Conservation (phyloP, 2,797 vertebrate genomes). For the Natrix natrix region DNA sequence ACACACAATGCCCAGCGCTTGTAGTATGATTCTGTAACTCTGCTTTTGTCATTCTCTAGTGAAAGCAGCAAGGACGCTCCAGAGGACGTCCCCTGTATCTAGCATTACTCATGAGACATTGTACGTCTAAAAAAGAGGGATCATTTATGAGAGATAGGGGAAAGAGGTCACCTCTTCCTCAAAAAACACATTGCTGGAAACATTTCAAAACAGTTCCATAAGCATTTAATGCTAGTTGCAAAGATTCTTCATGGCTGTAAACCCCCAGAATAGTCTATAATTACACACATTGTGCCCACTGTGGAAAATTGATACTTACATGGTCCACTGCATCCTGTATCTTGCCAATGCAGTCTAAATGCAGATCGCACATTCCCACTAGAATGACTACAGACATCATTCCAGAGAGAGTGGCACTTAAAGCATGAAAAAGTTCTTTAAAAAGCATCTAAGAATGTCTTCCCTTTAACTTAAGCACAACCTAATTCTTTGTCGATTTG, state of each 20-base stretch:
- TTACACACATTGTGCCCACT: constrained; percentile 58
- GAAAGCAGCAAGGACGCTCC: neutral
- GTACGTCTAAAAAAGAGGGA: neutral
- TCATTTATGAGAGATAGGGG: neutral
- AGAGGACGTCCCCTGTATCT: neutral
- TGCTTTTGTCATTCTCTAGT: neutral
- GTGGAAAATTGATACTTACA: constrained; percentile 62
- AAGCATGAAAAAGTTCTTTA: neutral
- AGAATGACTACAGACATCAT: constrained; percentile 27
- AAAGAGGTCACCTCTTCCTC: neutral
- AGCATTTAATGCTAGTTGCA: constrained; percentile 52
- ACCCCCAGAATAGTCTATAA: constrained; percentile 53
- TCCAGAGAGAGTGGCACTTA: constrained; percentile 16
- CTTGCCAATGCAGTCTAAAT: constrained; percentile 57
- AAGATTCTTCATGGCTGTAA: constrained; percentile 54
- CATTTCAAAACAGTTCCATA: constrained; percentile 52
- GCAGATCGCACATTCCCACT: constrained; percentile 55
- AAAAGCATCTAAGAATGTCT: neutral
- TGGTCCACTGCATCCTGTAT: constrained; percentile 50
- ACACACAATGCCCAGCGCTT: neutral
- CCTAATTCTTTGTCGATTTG: neutral
- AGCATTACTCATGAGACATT: neutral
- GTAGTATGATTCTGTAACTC: neutral
- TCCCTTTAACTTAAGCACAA: neutral
- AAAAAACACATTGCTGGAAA: constrained; percentile 49